Base-by-base conservation (phyloP, 2,113 vertebrate genomes). In the Platycercus adscitus region DNA sequence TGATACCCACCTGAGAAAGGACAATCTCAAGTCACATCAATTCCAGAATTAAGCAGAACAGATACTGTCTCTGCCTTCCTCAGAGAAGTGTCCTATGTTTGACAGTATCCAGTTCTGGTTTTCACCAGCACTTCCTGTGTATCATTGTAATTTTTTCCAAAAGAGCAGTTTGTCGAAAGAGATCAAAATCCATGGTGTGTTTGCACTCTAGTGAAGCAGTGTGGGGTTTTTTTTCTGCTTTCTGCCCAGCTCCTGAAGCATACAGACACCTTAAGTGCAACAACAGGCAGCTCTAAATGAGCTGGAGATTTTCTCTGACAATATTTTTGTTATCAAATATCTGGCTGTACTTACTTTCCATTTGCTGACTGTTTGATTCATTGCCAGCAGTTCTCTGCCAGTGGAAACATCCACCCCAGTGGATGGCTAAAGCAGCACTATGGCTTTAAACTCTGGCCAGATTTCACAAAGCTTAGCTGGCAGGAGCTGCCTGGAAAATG, bases 321-420 rank as follows among this genome's bases (percentile, higher is more conserved):
- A 81, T 93, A 76, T 78, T 96, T 96, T 84, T 88, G 49, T 86
- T 92, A 83, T 76, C 95, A 96, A 65, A 89, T 8, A 6, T 33
- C 77, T 94, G 90, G 15, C 28, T 91, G 52, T 50, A 29, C 47
- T 91, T 88, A 71, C 90, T 96, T 95, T 86, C 92, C 86, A 72
- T 83, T 78, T 86, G 68, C 65, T 81, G 86, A 60, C 72, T 88
- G 29, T 49, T 81, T 95, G 92, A 87, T 88, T 91, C 88, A 61
- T 64, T 90, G 94, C 85, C 93, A 88, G 49, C 1, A 0, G 12
- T 83, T 70, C 46, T 80, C 68, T 88, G 95, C 85, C 88, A 90
- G 85, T 76, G 77, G 88, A 93, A 96, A 79, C 44, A 89, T 89
- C 58, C 63, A 84, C n/a, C 47, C 41, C 52, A 76, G 49, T 53